These are phyloP conservation scores for Papilio protenor DNA, from an alignment of 2,888 invertebrate genomes.

Conservation along the genomic window DNA sequence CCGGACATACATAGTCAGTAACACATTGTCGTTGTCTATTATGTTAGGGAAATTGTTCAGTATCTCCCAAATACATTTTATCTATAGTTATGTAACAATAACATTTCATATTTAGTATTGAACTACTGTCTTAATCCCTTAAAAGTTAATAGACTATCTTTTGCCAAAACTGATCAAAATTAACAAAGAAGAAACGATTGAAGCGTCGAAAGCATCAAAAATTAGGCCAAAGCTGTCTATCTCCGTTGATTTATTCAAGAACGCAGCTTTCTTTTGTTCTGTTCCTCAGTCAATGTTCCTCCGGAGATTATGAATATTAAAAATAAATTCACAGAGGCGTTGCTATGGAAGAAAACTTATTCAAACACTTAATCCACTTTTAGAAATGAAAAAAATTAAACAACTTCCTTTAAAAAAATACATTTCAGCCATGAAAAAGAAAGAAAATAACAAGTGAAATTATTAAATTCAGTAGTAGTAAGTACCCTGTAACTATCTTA, in stretches of 20 bases:
- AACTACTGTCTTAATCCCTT: background rate
- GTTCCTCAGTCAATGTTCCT: conserved; percentile 54
- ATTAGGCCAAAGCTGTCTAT: conserved; percentile 27
- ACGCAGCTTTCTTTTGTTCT: conserved; percentile 51
- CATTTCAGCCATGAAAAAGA: conserved; percentile 10
- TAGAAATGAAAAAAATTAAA: conserved; percentile 50
- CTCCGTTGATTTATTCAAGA: conserved; percentile 45
- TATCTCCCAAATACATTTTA: background rate
- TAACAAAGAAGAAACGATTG: background rate
- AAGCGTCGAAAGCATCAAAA: conserved; percentile 20
- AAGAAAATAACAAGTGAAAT: background rate
- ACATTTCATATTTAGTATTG: background rate
- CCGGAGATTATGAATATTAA: conserved; percentile 46
- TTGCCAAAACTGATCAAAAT: conserved; percentile 2
- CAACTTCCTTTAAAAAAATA: conserved; percentile 45
- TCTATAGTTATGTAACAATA: background rate
- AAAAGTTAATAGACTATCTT: background rate
- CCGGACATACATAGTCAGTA: conserved; percentile 59
- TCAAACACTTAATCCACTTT: conserved; percentile 54
- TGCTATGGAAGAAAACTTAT: conserved; percentile 51
- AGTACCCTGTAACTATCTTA: too few relatives aligned
- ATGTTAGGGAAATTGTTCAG: background rate
- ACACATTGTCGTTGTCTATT: conserved; percentile 27
- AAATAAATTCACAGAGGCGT: conserved; percentile 55
- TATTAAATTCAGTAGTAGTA: too few relatives aligned